Percentiles rank a stretch among this genome's conserved stretches.
Evolutionary conservation across 23 tunicate genomes (phyloP).

Genomic region (Ascidia mentula): DNA sequence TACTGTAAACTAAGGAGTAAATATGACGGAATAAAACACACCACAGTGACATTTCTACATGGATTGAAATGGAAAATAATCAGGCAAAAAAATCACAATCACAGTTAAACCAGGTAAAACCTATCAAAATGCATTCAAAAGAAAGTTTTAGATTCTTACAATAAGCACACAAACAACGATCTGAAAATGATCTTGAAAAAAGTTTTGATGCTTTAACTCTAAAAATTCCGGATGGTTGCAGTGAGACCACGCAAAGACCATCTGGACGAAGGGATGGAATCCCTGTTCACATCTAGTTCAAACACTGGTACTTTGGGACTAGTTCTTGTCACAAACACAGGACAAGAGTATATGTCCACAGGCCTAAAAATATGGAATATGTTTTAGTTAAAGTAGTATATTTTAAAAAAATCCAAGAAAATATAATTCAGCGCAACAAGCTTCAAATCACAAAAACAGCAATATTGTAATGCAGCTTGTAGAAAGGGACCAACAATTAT

Average conservation of each 20-base stretch:
- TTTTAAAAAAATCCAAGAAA: no score
- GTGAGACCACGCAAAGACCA: constrained; percentile 89
- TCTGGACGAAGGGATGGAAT: constrained; percentile 79
- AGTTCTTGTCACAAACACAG: constrained; percentile 63
- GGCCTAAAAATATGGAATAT: constrained; percentile 75
- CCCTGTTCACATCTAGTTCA: constrained; percentile 78
- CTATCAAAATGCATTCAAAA: no score
- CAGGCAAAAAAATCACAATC: background rate
- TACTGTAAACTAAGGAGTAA: background rate
- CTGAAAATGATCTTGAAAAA: background rate
- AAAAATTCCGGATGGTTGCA: constrained; percentile 68
- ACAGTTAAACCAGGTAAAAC: background rate
- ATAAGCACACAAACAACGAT: background rate
- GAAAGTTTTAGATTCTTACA: background rate
- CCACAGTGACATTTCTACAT: background rate
- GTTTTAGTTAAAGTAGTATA: no score
- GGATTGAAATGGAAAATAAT: background rate
- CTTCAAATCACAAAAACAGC: no score
- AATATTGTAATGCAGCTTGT: no score
- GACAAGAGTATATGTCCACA: constrained; percentile 70
- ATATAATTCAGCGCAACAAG: no score
- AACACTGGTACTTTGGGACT: constrained; percentile 67
- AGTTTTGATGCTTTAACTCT: background rate
- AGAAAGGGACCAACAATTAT: no score
- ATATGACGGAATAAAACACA: background rate